A percentile compares a stretch with the other conserved stretches of the same genome.
Evolutionary conservation across 2,888 invertebrate species (phyloP).

Genomic region (Helicoverpa assulta): DNA sequence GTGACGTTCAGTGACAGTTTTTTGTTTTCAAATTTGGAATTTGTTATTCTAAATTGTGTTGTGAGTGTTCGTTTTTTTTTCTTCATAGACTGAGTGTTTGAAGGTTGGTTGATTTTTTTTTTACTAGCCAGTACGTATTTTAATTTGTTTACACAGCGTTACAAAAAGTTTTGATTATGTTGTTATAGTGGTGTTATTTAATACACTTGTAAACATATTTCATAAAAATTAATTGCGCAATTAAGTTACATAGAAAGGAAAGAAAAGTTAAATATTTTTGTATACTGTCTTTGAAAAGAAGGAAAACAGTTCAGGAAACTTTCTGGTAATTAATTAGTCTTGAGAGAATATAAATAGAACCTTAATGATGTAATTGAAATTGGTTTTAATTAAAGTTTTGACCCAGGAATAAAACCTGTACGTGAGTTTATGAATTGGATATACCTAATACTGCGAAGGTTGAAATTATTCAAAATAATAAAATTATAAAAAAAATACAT

Average conservation of each 20-base stretch:
- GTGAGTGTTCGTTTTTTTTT: constrained; percentile 36
- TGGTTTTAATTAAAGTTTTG: too few species aligned
- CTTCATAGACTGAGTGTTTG: constrained; percentile 46
- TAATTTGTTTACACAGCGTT: not conserved
- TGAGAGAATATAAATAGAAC: too few species aligned
- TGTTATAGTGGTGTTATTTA: not conserved
- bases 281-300: too few species aligned
- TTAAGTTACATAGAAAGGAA: not conserved
- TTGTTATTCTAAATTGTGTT: constrained; percentile 38
- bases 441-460: too few species aligned
- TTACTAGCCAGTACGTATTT: not conserved
- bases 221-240: not conserved
- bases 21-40: constrained; percentile 19
- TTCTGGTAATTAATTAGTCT: too few species aligned
- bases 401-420: too few species aligned
- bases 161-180: not conserved
- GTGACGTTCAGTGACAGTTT: constrained; percentile 52
- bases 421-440: too few species aligned
- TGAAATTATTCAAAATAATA: too few species aligned
- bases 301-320: too few species aligned
- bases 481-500: too few species aligned
- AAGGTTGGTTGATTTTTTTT: constrained; percentile 48
- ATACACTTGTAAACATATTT: not conserved
- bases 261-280: too few species aligned
- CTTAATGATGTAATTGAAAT: too few species aligned